phyloP scores from a whole-genome alignment of 2,113 vertebrate species.

The Numenius arquata region DNA sequence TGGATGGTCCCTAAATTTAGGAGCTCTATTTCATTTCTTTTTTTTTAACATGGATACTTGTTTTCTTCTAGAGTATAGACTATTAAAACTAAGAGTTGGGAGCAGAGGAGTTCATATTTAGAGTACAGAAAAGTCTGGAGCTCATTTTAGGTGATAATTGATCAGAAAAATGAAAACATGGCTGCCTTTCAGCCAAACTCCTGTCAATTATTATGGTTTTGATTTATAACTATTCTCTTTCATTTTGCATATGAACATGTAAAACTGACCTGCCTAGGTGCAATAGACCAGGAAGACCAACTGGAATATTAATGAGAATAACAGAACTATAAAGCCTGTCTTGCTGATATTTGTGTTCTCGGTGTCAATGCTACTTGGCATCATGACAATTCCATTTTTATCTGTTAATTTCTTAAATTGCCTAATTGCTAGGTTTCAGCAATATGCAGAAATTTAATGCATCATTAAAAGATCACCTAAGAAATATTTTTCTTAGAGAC shows the following conservation, averaged over 20 bases:
- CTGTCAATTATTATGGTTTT: not conserved
- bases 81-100: not conserved
- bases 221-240: not conserved
- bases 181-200: not conserved
- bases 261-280: not conserved
- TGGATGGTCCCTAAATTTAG: not conserved
- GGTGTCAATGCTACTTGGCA: not conserved
- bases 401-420: not conserved
- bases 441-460: not conserved
- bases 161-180: not conserved
- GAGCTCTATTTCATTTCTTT: not conserved
- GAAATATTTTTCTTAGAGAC: not conserved
- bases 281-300: not conserved
- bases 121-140: not conserved
- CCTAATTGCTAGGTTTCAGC: slow-evolving; percentile 8
- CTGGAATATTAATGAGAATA: not conserved
- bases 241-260: not conserved
- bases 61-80: not conserved
- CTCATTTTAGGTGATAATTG: not conserved
- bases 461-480: not conserved
- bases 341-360: not conserved
- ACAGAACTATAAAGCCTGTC: not conserved
- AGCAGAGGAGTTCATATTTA: not conserved
- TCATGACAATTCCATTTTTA: slow-evolving; percentile 1
- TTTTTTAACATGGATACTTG: not conserved